Evolutionary conservation across 2,888 invertebrate species (phyloP).

Genomic region (Melanostoma scalare): DNA sequence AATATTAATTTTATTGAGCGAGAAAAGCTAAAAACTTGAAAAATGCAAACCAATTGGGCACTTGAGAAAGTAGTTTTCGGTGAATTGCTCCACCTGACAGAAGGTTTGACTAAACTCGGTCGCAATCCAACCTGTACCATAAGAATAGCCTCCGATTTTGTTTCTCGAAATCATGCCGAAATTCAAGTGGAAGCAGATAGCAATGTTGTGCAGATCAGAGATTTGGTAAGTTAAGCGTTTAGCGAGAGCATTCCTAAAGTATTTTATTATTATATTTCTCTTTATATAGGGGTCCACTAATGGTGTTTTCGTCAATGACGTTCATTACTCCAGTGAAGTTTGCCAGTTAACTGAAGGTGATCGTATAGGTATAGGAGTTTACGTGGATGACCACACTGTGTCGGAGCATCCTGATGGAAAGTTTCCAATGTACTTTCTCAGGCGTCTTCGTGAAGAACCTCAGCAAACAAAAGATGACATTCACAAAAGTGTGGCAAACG

Average conservation of each 20-base stretch:
- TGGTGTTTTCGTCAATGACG: slow-evolving; percentile 78
- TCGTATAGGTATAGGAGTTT: slow-evolving; percentile 77
- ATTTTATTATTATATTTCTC: slow-evolving; percentile 3
- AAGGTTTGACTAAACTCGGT: slow-evolving; percentile 77
- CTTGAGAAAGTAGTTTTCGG: slow-evolving; percentile 73
- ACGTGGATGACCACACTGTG: slow-evolving; percentile 31
- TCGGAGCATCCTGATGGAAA: slow-evolving; percentile 27
- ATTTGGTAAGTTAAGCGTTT: slow-evolving; percentile 75
- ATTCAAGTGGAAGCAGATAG: slow-evolving; percentile 73
- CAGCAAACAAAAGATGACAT: neutral
- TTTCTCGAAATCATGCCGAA: slow-evolving; percentile 78
- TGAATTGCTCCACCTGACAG: slow-evolving; percentile 68
- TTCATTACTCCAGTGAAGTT: slow-evolving; percentile 10
- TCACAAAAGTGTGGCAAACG: too few species aligned
- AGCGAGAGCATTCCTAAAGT: too few species aligned
- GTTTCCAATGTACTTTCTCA: slow-evolving; percentile 76
- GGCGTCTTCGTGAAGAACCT: slow-evolving; percentile 49
- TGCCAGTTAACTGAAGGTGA: slow-evolving; percentile 70
- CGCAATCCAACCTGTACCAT: slow-evolving; percentile 74
- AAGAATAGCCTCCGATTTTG: slow-evolving; percentile 69
- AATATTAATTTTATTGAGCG: too few species aligned
- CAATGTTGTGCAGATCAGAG: slow-evolving; percentile 73
- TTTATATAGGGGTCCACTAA: slow-evolving; percentile 76
- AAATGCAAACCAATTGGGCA: slow-evolving; percentile 74
- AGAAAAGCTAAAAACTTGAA: neutral